Evolutionary conservation across 2,113 vertebrate species (phyloP).

Genomic region (Megalops atlanticus): DNA sequence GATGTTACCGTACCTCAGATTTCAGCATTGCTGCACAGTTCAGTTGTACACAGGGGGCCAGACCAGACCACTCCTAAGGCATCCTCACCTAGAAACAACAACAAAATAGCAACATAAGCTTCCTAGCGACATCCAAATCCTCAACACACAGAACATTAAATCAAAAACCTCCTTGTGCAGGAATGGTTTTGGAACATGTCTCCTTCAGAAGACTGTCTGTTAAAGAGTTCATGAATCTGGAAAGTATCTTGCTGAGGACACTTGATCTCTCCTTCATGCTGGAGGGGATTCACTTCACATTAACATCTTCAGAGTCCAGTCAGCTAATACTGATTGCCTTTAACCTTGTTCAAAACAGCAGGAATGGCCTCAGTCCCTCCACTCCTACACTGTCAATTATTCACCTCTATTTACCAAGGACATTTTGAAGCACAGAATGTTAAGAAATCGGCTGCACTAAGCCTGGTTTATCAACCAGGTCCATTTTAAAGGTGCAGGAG

Average conservation of each 20-base stretch:
- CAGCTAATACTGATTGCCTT: slow-evolving; percentile 42
- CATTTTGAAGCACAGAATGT: slow-evolving; percentile 41
- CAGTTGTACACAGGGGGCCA: background rate
- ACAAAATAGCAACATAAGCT: no score
- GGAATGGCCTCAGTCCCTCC: slow-evolving; percentile 13
- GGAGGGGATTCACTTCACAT: slow-evolving; percentile 28
- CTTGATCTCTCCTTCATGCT: slow-evolving; percentile 42
- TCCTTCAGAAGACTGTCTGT: slow-evolving; percentile 19
- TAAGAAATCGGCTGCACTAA: slow-evolving; percentile 12
- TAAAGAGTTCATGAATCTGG: slow-evolving; percentile 30
- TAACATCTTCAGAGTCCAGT: slow-evolving; percentile 36
- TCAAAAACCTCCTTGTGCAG: no score
- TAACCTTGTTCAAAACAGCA: slow-evolving; percentile 32
- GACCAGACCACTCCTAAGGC: background rate
- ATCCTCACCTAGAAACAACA: no score
- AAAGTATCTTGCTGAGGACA: slow-evolving; percentile 27
- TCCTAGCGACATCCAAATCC: no score
- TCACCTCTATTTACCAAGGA: slow-evolving; percentile 41
- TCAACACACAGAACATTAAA: no score
- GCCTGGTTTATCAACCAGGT: background rate
- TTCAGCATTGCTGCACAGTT: background rate
- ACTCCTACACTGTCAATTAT: slow-evolving; percentile 42
- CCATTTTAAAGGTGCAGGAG: background rate
- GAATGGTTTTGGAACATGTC: no score
- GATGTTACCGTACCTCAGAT: no score